Conservation (phyloP, 2,797 vertebrate species). For the Pelobates cultripes region DNA sequence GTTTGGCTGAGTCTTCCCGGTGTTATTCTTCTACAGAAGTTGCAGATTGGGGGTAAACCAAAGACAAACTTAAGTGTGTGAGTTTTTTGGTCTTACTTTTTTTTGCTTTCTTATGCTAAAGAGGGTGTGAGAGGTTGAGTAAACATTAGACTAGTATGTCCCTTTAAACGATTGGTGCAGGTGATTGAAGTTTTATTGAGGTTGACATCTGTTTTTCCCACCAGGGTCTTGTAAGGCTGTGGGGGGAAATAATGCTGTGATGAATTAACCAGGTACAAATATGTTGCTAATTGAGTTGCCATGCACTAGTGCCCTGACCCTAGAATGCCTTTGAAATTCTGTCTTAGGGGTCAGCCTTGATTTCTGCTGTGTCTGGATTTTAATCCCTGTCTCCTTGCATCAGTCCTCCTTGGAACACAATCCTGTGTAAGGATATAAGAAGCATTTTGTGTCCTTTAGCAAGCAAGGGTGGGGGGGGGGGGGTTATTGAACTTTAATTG, state of each 20-base stretch:
- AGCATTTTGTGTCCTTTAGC: too few relatives aligned
- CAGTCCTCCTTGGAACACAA: not conserved
- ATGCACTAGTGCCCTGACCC: not conserved
- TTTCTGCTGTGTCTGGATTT: not conserved
- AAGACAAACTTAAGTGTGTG: too few relatives aligned
- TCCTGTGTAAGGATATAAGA: too few relatives aligned
- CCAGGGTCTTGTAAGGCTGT: not conserved
- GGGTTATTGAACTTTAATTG: too few relatives aligned
- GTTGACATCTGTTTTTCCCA: not conserved
- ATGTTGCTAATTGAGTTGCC: slow-evolving; percentile 19
- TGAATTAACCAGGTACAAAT: slow-evolving; percentile 8
- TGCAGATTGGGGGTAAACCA: too few relatives aligned
- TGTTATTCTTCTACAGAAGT: too few relatives aligned
- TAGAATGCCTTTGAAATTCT: not conserved
- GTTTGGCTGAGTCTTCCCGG: too few relatives aligned
- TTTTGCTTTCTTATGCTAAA: too few relatives aligned
- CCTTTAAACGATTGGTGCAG: not conserved
- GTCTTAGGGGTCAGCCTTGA: not conserved
- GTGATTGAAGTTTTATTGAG: not conserved
- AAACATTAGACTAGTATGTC: too few relatives aligned
- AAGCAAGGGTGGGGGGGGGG: too few relatives aligned
- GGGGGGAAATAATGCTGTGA: not conserved
- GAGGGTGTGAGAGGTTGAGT: too few relatives aligned
- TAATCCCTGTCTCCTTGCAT: slow-evolving; percentile 11
- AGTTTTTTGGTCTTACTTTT: too few relatives aligned